Evolutionary conservation across 2,888 invertebrate genomes (phyloP), one percentile per base, ranked within the genome.

Genomic region (Aspidiotus destructor): DNA sequence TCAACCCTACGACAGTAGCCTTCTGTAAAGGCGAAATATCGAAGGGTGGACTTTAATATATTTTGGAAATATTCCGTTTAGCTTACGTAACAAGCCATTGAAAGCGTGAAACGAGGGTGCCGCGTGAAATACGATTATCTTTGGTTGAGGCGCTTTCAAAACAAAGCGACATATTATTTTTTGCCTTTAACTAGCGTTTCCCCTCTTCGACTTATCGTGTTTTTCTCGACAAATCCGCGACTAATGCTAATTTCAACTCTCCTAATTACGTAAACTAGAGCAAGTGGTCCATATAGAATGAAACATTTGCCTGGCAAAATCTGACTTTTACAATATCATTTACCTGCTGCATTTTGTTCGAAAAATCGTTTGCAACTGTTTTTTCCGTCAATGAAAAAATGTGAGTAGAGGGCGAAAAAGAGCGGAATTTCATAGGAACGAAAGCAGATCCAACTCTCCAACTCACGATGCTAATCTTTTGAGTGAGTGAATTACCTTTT

Each of bases 121-220:
- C 62, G 62, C 53, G 53, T 53, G n/a, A 53, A 62, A 62, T 53
- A 53, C 62, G 62, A 62, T 62, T 62, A 62, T 48, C 62, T 62
- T 40, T 62, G 62, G 62, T 62, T 62, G 62, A 62, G 52, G 62
- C 62, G 62, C 62, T 53, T 62, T 62, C 62, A 62, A 62, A 62
- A 62, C 62, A 62, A n/a, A 42, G 48, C 62, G 42, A 44, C 48
- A 48, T 62, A 16, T 41, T 17, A 28, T 44, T 62, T 61, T 10
- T n/a, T 62, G 17, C 28, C 11, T 8, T n/a, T 62, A 1, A 8
- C 17, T 17, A 2, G 16, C 7, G 42, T 5, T 16, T 2, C 3
- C 17, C 62, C 48, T 16, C 16, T 42, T 61, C 15, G n/a, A 15
- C 15, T n/a, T n/a, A 7, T 60, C 42, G 15, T 42, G 60, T 60